Conservation (phyloP, 35 echinoderm and acorn worm genomes). For the Hemicentrotus pulcherrimus region DNA sequence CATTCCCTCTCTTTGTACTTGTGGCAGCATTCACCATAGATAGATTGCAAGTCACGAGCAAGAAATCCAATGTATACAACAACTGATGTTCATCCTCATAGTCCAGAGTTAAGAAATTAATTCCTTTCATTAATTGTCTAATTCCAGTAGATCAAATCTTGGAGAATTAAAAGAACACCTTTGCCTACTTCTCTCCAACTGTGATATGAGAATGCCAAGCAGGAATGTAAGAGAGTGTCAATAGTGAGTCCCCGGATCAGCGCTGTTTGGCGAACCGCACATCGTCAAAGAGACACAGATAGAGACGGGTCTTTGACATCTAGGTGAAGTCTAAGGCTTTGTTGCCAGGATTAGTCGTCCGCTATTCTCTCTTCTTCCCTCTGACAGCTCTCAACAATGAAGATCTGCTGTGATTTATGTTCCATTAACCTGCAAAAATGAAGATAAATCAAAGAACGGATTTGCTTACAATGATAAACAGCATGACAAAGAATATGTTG, state of each 20-base stretch:
- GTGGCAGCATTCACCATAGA: background rate
- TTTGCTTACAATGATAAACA: background rate
- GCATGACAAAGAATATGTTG: background rate
- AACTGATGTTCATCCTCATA: background rate
- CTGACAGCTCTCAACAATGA: background rate
- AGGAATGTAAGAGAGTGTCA: background rate
- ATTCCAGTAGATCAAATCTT: background rate
- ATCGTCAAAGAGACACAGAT: background rate
- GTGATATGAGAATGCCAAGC: background rate
- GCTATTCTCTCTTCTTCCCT: background rate
- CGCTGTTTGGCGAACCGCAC: background rate
- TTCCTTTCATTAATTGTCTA: background rate
- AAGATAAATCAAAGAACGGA: background rate
- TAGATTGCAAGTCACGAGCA: background rate
- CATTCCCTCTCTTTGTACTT: background rate
- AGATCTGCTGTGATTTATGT: background rate
- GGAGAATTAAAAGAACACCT: background rate
- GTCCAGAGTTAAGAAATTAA: background rate
- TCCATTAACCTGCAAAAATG: constrained; percentile 7
- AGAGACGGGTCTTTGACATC: background rate
- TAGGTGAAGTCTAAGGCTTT: background rate
- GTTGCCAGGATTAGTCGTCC: background rate
- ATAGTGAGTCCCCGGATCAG: background rate
- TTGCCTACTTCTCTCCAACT: background rate
- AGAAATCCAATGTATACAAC: background rate